These are phyloP conservation scores for Nomada flava DNA, from an alignment of 2,888 invertebrate genomes.

Conservation along the genomic window DNA sequence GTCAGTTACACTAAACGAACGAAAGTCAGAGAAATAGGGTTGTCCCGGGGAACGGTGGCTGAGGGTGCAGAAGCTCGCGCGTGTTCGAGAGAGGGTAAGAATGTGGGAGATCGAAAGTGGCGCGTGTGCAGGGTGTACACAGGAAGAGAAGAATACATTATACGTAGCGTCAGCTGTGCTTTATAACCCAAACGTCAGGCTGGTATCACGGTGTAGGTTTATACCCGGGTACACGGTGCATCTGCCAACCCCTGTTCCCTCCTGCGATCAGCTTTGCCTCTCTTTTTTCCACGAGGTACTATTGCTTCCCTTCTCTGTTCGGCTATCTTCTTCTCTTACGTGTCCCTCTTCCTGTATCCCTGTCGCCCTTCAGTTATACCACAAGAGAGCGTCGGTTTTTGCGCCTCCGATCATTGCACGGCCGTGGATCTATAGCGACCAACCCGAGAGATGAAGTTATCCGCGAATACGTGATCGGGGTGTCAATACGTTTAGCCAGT, in stretches of 20 bases:
- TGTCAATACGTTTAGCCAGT: constrained; percentile 62
- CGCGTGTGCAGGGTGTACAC: constrained; percentile 47
- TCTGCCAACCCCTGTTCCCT: constrained; percentile 68
- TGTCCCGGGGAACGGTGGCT: constrained; percentile 23
- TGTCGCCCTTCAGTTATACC: constrained; percentile 2
- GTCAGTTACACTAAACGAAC: constrained; percentile 67
- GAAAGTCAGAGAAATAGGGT: constrained; percentile 44
- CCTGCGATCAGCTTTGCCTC: constrained; percentile 49
- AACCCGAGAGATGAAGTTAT: constrained; percentile 61
- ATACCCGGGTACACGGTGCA: constrained; percentile 75
- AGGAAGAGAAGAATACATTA: constrained; percentile 76
- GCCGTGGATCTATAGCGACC: constrained; percentile 38
- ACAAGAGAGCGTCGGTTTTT: constrained; percentile 48
- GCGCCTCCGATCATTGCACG: constrained; percentile 57
- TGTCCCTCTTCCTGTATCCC: not conserved
- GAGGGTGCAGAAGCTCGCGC: constrained; percentile 70
- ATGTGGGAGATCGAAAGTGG: constrained; percentile 52
- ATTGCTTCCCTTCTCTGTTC: constrained; percentile 37
- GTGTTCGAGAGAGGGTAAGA: constrained; percentile 68
- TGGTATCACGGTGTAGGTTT: constrained; percentile 76
- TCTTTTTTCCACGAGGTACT: constrained; percentile 46
- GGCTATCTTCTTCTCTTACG: not conserved
- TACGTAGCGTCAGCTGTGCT: constrained; percentile 81
- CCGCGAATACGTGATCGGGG: constrained; percentile 60
- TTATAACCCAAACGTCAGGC: constrained; percentile 79